A percentile compares a stretch with the other conserved stretches of the same genome.
phyloP scores from a whole-genome alignment of 2,113 vertebrate species.

The Hystrix brachyura region DNA sequence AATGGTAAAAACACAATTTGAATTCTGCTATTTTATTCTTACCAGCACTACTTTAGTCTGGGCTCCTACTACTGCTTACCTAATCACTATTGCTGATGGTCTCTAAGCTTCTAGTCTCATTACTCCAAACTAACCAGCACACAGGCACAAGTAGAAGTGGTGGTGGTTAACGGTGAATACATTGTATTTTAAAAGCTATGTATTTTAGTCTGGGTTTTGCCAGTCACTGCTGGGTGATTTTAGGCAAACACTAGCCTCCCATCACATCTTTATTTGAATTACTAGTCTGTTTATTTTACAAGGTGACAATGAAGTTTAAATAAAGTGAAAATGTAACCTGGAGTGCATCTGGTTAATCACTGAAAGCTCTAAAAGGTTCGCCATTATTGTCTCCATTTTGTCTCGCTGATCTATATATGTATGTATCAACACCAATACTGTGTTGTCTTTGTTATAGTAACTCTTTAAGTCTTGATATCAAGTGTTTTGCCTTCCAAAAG shows the following conservation, averaged over 20 bases:
- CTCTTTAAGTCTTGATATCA: not conserved
- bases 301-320: not conserved
- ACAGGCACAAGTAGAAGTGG: not conserved
- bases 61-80: not conserved
- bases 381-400: not conserved
- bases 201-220: not conserved
- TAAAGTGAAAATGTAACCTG: not conserved
- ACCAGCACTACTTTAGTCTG: not conserved
- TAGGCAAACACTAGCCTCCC: not conserved
- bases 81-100: not conserved
- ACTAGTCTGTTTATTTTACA: not conserved
- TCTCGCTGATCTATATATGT: not conserved
- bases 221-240: not conserved
- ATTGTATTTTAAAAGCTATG: not conserved
- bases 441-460: no score
- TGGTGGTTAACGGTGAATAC: not conserved
- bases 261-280: not conserved
- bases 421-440: no score
- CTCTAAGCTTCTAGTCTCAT: not conserved
- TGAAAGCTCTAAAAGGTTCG: no score
- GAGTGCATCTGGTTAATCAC: not conserved
- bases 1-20: not conserved
- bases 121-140: not conserved
- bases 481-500: not conserved
- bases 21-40: not conserved